Conservation (phyloP, 2,797 vertebrate species). For the Acanthis flammea region DNA sequence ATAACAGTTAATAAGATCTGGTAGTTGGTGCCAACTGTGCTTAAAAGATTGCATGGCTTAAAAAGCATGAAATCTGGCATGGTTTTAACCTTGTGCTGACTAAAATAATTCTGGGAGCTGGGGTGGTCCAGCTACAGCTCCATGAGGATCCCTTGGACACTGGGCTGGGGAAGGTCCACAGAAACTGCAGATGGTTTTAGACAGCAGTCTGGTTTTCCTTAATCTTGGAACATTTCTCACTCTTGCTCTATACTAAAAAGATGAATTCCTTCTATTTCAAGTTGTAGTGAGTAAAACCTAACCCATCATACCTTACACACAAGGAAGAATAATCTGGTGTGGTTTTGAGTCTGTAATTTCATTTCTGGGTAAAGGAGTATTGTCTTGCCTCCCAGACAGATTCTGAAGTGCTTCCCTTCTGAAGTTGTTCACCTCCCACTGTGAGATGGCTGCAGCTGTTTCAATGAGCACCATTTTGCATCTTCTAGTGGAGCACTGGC, state of each 20-base stretch:
- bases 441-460: neutral
- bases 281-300: neutral
- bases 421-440: neutral
- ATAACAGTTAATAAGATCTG: neutral
- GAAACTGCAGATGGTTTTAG: neutral
- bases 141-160: too few relatives aligned
- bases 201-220: neutral
- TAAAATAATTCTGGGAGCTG: neutral
- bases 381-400: neutral
- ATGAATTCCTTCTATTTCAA: neutral
- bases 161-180: neutral
- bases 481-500: neutral
- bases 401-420: neutral
- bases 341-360: neutral
- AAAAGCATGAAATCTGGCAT: neutral
- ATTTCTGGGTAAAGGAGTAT: neutral
- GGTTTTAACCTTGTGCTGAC: neutral
- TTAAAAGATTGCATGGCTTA: neutral
- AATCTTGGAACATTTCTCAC: neutral
- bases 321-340: neutral
- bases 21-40: neutral
- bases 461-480: neutral
- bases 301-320: rapidly evolving
- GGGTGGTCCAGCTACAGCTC: neutral
- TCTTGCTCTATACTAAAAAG: neutral